These are phyloP conservation scores for Anticlea derivata DNA, from an alignment of 2,888 invertebrate genomes.

Conservation along the genomic window DNA sequence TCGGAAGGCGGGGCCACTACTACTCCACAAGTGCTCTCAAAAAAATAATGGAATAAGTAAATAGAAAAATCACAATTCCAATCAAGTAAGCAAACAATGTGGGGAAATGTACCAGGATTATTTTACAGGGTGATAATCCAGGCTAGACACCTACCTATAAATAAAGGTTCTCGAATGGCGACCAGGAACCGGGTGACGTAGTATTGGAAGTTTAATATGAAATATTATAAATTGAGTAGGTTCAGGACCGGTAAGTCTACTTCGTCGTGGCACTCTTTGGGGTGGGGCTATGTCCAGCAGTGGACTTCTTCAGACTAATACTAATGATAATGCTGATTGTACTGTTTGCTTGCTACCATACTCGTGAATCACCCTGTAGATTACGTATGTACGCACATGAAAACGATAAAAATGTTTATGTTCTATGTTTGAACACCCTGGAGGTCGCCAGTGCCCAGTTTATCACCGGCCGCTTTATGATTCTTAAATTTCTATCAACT, in stretches of 20 bases:
- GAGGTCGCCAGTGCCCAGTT: conserved; percentile 61
- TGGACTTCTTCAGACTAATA: too few species aligned
- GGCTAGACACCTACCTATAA: not conserved
- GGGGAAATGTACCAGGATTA: conserved; percentile 1
- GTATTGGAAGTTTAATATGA: too few species aligned
- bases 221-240: too few species aligned
- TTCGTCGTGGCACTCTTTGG: too few species aligned
- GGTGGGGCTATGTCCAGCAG: too few species aligned
- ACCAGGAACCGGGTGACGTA: too few species aligned
- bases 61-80: conserved; percentile 79
- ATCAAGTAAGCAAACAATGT: conserved; percentile 74
- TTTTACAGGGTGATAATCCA: not conserved
- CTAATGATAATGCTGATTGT: too few species aligned
- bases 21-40: too few species aligned
- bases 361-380: conserved; percentile 23
- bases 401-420: conserved; percentile 76
- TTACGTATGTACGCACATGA: conserved; percentile 54
- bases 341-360: too few species aligned
- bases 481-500: conserved; percentile 79
- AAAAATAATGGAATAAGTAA: conserved; percentile 65
- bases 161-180: too few species aligned
- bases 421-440: conserved; percentile 61
- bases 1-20: too few species aligned
- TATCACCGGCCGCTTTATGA: conserved; percentile 72
- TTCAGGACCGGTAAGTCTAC: too few species aligned